Percentiles rank a stretch among this genome's conserved stretches.
phyloP scores from a whole-genome alignment of 2,797 vertebrate genomes.

The Kryptopterus vitreolus region DNA sequence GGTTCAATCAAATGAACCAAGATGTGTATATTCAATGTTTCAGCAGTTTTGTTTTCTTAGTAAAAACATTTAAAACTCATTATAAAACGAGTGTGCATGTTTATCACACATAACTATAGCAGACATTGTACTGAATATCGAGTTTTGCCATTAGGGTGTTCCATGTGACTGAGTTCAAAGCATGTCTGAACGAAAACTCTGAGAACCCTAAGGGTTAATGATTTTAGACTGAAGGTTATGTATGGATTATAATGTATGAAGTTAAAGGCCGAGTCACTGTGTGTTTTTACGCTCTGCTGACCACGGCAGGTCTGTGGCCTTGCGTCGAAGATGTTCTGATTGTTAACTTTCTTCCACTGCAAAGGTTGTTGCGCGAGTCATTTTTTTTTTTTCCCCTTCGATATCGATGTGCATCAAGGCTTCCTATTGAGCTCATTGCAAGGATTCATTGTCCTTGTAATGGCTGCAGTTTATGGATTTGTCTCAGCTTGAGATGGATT shows the following conservation, averaged over 20 bases:
- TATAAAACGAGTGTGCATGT: too few relatives aligned
- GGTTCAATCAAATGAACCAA: too few relatives aligned
- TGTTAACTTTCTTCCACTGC: slow-evolving; percentile 24
- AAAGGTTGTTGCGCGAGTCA: slow-evolving; percentile 19
- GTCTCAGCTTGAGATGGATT: slow-evolving; percentile 45
- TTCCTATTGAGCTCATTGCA: slow-evolving; percentile 43
- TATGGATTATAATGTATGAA: neutral
- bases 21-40: too few relatives aligned
- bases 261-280: neutral
- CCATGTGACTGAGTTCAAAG: too few relatives aligned
- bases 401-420: slow-evolving; percentile 48
- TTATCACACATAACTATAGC: too few relatives aligned
- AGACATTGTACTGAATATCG: too few relatives aligned
- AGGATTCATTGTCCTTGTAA: slow-evolving; percentile 35
- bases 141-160: too few relatives aligned
- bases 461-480: slow-evolving; percentile 50
- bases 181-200: too few relatives aligned
- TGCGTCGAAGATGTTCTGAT: neutral
- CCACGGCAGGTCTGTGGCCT: neutral
- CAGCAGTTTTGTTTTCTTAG: too few relatives aligned
- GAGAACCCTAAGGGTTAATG: too few relatives aligned
- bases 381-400: slow-evolving; percentile 1
- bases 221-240: neutral
- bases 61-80: too few relatives aligned
- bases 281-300: neutral